Conservation (phyloP, 2,888 invertebrate genomes). For the Lepidocyrtoides sp. region DNA sequence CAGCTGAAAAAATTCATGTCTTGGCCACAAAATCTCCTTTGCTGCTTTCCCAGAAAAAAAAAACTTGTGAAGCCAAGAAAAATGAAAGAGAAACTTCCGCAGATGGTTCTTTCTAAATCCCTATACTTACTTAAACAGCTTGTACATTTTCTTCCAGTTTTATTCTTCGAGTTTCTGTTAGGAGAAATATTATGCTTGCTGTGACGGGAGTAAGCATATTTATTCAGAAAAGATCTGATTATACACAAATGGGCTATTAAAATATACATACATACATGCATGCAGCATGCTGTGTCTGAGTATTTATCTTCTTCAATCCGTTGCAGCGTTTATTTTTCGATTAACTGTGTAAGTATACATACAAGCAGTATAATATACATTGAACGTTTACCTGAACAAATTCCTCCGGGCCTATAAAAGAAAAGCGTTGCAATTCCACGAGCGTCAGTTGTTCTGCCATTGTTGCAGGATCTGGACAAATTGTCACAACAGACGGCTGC, state of each 20-base stretch:
- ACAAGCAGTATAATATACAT: background rate
- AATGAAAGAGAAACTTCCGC: constrained; percentile 59
- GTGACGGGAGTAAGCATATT: no score
- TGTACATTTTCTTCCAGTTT: constrained; percentile 4
- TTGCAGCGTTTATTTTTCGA: background rate
- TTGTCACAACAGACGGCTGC: constrained; percentile 84
- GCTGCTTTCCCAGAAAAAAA: constrained; percentile 9
- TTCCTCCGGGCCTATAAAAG: constrained; percentile 98
- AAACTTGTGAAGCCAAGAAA: constrained; percentile 54
- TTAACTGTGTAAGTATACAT: background rate
- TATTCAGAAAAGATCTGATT: background rate
- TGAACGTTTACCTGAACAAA: constrained; percentile 91
- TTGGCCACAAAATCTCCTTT: constrained; percentile 61
- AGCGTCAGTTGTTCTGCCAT: constrained; percentile 98
- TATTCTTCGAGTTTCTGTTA: background rate
- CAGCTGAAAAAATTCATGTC: constrained; percentile 56
- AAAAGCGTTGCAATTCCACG: constrained; percentile 96
- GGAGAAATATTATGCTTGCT: no score
- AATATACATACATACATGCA: background rate
- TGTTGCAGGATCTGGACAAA: constrained; percentile 92
- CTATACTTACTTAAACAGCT: constrained; percentile 42
- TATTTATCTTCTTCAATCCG: background rate
- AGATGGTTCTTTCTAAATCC: constrained; percentile 65
- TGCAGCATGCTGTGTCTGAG: no score
- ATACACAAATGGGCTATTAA: constrained; percentile 1